Base-by-base conservation (phyloP, 2,113 vertebrate species). In the Enhydra lutris region DNA sequence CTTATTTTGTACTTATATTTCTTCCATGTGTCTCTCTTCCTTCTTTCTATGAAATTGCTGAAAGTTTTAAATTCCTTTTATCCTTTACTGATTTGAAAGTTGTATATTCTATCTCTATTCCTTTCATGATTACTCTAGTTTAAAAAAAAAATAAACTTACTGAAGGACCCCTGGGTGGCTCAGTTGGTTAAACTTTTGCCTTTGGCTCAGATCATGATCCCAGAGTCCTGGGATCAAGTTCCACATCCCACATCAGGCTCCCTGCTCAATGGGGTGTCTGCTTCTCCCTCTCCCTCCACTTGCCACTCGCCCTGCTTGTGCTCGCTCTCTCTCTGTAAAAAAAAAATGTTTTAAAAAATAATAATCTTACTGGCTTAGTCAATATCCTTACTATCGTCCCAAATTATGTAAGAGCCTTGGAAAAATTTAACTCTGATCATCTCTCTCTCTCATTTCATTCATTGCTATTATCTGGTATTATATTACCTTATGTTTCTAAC, bases 1-100 rank as follows among this genome's bases (percentile, higher is more conserved):
- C 21, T 90, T 42, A 86, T 65, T 93, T 95, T 90, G n/a, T 86
- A 57, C 55, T 95, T 95, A 18, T 55, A 80, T 65, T 85, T 80
- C 76, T 59, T 73, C 73, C 47, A 55, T 65, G 11, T 67, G 2
- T 86, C 55, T 86, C 45, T 95, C 42, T 89, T 95, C 73, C 20
- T 73, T 31, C 47, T 91, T 90, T 95, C 45, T 90, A 57, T 21
- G 89, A 50, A 89, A 73, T 39, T 85, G n/a, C 82, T 50, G 15
- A 67, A 67, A 67, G 18, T 93, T 61, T 97, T 31, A 63, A 84
- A 12, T 65, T 73, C 23, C 10, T 71, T 63, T 84, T 78, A 42
- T 78, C 21, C 8, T 73, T 93, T 69, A 69, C 4, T 67, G 13
- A 74, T 65, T 92, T 78, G 6, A 31, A 91, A 91, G 23, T 63